Base-by-base conservation (phyloP, 2,888 invertebrate genomes). In the Lottia scabra region DNA sequence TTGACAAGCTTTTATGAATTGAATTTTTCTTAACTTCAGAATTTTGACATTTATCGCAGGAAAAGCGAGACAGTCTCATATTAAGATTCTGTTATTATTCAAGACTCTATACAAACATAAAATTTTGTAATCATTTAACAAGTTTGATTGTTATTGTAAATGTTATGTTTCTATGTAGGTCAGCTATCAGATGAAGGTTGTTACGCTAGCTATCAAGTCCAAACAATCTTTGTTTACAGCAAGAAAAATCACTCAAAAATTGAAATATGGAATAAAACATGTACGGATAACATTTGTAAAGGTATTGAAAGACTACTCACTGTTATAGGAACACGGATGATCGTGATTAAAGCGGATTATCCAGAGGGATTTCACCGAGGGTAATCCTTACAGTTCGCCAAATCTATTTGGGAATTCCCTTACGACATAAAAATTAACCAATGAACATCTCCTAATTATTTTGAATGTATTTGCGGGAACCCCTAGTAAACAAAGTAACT, bases 401-500 rank as follows among this genome's bases (percentile, higher is more conserved):
- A 66, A 65, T 69, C 67, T 63, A 73, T 73, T 64, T 73, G 71
- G 73, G 71, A 71, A 71, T 66, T 68, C 73, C 68, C 65, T 69
- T 73, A 73, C 75, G 75, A 73, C 75, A 73, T 71, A n/a, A n/a
- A n/a, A 30, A 27, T 38, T 10, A 48, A 30, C 71, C 75, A 75
- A 75, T 72, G 48, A 70, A 68, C 63, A 63, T 44, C 38, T 44
- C 6, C 23, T 63, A 70, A 43, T 38, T 67, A 70, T 70, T 74
- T 70, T 70, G 46, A 74, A 74, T 65, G 44, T 45, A 67, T 67
- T 70, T 74, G 73, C 73, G 73, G 73, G 73, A 74, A 74, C 65
- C 67, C 67, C 73, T 48, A 46, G 70, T 74, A 74, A 74, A 74
- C 73, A 74, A 65, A 62, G 65, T 65, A n/a, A 62, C 63, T 66